phyloP scores from a whole-genome alignment of 37 sponge, comb jelly and placozoan species.

The Tethya wilhelma region DNA sequence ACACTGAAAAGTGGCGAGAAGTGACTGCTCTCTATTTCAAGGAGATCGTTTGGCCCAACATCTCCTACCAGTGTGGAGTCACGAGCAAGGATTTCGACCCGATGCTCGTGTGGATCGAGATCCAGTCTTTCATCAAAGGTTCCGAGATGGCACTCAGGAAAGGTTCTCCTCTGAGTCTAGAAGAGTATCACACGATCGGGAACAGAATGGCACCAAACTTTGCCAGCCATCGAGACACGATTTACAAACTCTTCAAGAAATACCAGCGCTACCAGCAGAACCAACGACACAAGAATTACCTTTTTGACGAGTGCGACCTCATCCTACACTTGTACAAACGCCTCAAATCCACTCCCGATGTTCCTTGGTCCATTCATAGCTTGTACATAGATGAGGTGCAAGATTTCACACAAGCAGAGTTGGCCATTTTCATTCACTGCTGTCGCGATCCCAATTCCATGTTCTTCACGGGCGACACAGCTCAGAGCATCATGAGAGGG shows the following conservation, averaged over 20 bases:
- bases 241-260: constrained; percentile 59
- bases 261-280: constrained; percentile 56
- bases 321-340: constrained; percentile 52
- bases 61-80: constrained; percentile 18
- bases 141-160: constrained; percentile 61
- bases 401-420: constrained; percentile 87
- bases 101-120: constrained; percentile 86
- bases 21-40: constrained; percentile 69
- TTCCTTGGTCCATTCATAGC: constrained; percentile 73
- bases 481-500: constrained; percentile 88
- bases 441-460: constrained; percentile 76
- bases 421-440: constrained; percentile 67
- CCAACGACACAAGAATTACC: constrained; percentile 7
- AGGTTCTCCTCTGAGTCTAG: constrained; percentile 35
- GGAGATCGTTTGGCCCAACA: constrained; percentile 61
- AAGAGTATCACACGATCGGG: constrained; percentile 69
- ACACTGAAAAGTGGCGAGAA: constrained; percentile 26
- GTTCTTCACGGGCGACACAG: constrained; percentile 85
- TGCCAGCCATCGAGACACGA: constrained; percentile 46
- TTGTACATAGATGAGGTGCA: constrained; percentile 88
- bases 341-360: constrained; percentile 26
- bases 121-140: constrained; percentile 91
- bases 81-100: constrained; percentile 58
- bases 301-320: constrained; percentile 85
- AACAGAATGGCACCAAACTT: constrained; percentile 81